Percentiles rank a stretch among this genome's conserved stretches.
Evolutionary conservation across 2,113 vertebrate genomes (phyloP).

Genomic region (Fregetta grallaria): DNA sequence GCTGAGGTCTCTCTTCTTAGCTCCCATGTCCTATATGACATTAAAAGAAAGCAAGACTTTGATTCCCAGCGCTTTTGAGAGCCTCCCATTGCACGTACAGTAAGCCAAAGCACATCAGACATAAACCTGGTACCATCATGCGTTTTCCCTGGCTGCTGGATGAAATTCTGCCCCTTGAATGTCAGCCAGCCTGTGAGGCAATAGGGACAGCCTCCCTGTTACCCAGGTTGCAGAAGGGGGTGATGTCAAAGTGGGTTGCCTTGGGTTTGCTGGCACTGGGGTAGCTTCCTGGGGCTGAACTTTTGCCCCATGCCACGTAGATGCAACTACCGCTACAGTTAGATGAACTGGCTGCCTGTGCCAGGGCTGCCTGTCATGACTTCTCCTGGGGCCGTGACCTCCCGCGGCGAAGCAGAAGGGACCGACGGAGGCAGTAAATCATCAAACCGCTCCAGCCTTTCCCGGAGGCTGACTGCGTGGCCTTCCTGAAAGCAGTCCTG

Average conservation of each 20-base stretch:
- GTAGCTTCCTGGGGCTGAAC: not conserved
- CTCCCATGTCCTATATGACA: not conserved
- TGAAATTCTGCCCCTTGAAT: not conserved
- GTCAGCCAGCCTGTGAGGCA: not conserved
- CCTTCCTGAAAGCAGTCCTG: not conserved
- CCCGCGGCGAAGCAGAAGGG: rapidly evolving
- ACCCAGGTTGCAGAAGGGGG: not conserved
- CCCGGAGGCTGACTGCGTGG: not conserved
- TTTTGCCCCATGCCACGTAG: not conserved
- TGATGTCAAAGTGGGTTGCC: not conserved
- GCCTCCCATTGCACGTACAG: not conserved
- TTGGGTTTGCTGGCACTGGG: not conserved
- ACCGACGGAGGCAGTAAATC: not conserved
- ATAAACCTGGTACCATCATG: not conserved
- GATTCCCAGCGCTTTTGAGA: not conserved
- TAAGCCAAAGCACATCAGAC: not conserved
- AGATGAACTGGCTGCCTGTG: not conserved
- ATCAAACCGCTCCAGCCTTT: not conserved
- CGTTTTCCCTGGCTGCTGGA: not conserved
- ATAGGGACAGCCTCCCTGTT: not conserved
- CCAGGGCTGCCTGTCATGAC: not conserved
- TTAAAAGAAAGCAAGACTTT: not conserved
- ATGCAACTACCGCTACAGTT: not conserved
- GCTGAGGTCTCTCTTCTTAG: not conserved
- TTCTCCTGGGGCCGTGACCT: not conserved